phyloP scores from a whole-genome alignment of 2,113 vertebrate species.

The Egretta garzetta region DNA sequence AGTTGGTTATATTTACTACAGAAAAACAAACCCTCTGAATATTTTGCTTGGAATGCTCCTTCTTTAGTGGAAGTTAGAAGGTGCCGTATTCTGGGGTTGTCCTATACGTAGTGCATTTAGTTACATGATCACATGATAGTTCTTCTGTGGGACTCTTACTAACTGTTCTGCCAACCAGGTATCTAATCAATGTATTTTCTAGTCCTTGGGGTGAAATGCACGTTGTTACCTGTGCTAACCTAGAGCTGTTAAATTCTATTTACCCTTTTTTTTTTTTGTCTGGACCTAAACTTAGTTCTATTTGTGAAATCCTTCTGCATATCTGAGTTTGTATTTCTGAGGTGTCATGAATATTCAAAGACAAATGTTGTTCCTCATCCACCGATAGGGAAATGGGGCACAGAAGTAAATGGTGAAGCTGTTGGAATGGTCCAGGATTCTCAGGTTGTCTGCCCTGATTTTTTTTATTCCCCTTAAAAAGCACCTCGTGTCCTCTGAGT shows the following conservation, averaged over 20 bases:
- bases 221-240: background rate
- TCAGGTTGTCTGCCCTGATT: background rate
- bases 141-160: background rate
- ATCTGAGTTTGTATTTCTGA: background rate
- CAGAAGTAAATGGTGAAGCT: background rate
- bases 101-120: background rate
- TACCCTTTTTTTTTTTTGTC: rapidly evolving
- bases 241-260: background rate
- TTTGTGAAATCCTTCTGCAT: background rate
- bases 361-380: background rate
- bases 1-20: background rate
- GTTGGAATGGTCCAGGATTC: background rate
- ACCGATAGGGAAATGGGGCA: background rate
- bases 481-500: background rate
- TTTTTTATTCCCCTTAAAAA: background rate
- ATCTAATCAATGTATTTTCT: background rate
- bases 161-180: background rate
- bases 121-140: background rate
- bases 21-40: background rate
- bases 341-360: background rate
- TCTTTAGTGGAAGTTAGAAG: background rate
- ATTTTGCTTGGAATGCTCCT: background rate
- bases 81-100: background rate
- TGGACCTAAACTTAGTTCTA: background rate
- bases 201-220: background rate